Conservation (phyloP, 2,888 invertebrate genomes). For the Opisthograptis luteolata region DNA sequence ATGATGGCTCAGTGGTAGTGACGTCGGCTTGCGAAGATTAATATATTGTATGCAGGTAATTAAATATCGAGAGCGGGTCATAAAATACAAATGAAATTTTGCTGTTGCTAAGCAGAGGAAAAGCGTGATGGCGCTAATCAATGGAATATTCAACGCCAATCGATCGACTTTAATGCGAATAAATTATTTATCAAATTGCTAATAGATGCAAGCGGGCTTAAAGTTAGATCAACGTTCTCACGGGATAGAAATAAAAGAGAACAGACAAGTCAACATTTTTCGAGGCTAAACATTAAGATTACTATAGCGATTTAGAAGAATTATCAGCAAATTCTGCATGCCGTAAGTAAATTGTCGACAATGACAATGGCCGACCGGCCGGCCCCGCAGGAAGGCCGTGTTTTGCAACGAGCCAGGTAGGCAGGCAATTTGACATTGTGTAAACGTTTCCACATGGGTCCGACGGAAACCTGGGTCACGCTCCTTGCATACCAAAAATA, state of each 20-base stretch:
- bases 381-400: conserved; percentile 60
- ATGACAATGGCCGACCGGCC: conserved; percentile 48
- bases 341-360: conserved; percentile 45
- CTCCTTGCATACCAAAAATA: conserved; percentile 67
- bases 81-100: conserved; percentile 47
- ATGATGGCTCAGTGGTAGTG: too few relatives aligned
- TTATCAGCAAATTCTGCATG: conserved; percentile 26
- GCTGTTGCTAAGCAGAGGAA: conserved; percentile 1
- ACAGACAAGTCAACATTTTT: neutral
- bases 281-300: neutral
- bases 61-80: conserved; percentile 32
- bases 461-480: conserved; percentile 73
- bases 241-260: neutral
- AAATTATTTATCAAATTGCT: conserved; percentile 1
- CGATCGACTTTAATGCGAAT: conserved; percentile 17
- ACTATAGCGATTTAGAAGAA: neutral
- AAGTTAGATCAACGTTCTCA: too few relatives aligned
- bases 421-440: conserved; percentile 75
- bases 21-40: neutral
- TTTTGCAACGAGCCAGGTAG: conserved; percentile 67
- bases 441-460: conserved; percentile 74
- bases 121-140: conserved; percentile 41
- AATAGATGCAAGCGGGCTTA: too few relatives aligned
- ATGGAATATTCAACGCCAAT: conserved; percentile 52
- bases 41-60: conserved; percentile 40